Percentiles rank a stretch among this genome's conserved stretches.
phyloP scores from a whole-genome alignment of 2,797 vertebrate species.

The Erpetoichthys calabaricus region DNA sequence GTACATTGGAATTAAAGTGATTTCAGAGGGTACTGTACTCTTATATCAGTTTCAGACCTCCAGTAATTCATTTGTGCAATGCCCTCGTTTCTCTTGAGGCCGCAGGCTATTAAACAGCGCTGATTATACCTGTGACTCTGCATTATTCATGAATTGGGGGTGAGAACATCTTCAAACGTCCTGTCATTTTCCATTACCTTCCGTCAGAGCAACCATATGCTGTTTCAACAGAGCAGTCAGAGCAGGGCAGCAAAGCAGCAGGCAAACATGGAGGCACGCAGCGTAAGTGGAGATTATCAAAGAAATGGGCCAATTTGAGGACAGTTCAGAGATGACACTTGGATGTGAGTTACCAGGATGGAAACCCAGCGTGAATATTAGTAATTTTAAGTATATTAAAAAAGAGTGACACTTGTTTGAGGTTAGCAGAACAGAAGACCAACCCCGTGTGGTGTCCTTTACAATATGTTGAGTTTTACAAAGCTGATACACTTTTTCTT shows the following conservation, averaged over 20 bases:
- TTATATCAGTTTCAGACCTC: slow-evolving; percentile 22
- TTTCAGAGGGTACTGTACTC: neutral
- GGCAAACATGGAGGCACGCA: slow-evolving; percentile 15
- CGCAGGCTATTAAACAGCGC: slow-evolving; percentile 57
- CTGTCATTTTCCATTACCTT: slow-evolving; percentile 70
- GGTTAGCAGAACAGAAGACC: no score
- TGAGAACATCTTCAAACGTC: slow-evolving; percentile 58
- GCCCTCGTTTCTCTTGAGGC: slow-evolving; percentile 39
- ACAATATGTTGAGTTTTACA: no score
- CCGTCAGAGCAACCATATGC: slow-evolving; percentile 61
- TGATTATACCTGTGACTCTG: slow-evolving; percentile 63
- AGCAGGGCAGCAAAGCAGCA: slow-evolving; percentile 19
- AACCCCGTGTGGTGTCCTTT: no score
- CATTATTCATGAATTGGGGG: slow-evolving; percentile 66
- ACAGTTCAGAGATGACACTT: neutral
- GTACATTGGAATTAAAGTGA: neutral
- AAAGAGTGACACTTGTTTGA: neutral
- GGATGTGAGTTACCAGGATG: neutral
- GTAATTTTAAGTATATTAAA: neutral
- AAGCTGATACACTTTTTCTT: no score
- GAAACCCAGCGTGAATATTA: neutral
- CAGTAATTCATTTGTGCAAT: slow-evolving; percentile 39
- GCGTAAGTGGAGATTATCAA: slow-evolving; percentile 5
- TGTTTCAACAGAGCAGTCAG: slow-evolving; percentile 29
- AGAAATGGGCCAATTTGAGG: neutral